phyloP scores from a whole-genome alignment of 2,113 vertebrate genomes.

The Pholis gunnellus region DNA sequence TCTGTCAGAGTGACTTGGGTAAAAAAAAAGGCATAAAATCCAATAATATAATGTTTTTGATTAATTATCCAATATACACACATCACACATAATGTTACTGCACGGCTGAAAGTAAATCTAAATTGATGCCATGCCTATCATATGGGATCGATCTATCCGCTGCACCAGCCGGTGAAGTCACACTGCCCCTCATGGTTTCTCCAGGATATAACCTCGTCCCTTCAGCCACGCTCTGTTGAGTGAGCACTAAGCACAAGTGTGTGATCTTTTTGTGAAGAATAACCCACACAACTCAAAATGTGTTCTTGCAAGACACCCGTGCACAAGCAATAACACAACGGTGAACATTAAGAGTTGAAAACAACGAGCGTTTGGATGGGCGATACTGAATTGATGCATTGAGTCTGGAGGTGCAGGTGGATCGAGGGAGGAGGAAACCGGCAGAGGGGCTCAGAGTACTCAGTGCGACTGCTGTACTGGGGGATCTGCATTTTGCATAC shows the following conservation, averaged over 20 bases:
- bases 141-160: slow-evolving; percentile 17
- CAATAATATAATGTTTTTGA: not conserved
- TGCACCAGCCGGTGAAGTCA: slow-evolving; percentile 47
- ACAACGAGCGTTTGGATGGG: slow-evolving; percentile 5
- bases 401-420: slow-evolving; percentile 69
- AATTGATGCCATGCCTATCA: not conserved
- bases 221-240: slow-evolving; percentile 17
- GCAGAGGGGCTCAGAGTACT: slow-evolving; percentile 58
- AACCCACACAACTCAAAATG: not conserved
- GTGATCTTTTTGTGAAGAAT: not conserved
- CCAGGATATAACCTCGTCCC: slow-evolving; percentile 52
- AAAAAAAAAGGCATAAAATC: not conserved
- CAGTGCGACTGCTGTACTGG: slow-evolving; percentile 57
- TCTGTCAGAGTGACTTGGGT: not conserved
- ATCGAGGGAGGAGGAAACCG: slow-evolving; percentile 42
- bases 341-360: slow-evolving; percentile 18
- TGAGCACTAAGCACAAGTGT: slow-evolving; percentile 2
- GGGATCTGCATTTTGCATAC: slow-evolving; percentile 60
- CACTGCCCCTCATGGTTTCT: slow-evolving; percentile 70
- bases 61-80: not conserved
- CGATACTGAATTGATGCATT: slow-evolving; percentile 60
- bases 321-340: not conserved
- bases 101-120: not conserved
- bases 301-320: not conserved
- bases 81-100: not conserved